A percentile compares a stretch with the other conserved stretches of the same genome.
These are phyloP conservation scores for Scrobipalpa costella DNA, from an alignment of 2,888 invertebrate genomes.

Conservation along the genomic window DNA sequence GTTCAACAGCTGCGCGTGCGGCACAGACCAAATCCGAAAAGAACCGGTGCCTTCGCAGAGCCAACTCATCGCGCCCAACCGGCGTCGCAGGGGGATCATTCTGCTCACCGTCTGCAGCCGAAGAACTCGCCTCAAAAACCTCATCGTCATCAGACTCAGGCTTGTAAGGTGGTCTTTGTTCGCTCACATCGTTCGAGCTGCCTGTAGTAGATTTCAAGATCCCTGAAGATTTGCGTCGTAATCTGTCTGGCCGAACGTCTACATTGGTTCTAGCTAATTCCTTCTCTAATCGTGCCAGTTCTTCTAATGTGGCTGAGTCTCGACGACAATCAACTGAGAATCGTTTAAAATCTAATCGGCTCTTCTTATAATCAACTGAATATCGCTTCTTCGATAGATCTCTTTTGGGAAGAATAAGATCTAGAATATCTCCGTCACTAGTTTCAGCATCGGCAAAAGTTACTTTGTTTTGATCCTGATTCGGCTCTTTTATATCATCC, in stretches of 20 bases:
- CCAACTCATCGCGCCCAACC: constrained; percentile 89
- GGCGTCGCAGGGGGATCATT: constrained; percentile 87
- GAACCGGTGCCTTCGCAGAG: constrained; percentile 87
- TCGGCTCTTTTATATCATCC: constrained; percentile 11
- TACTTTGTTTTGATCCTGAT: constrained; percentile 43
- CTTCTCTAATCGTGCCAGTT: constrained; percentile 63
- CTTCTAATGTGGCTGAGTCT: constrained; percentile 66
- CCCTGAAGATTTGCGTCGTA: constrained; percentile 71
- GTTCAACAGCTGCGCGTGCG: constrained; percentile 86
- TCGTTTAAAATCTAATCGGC: constrained; percentile 67
- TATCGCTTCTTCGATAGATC: constrained; percentile 65
- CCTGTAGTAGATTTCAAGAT: constrained; percentile 72
- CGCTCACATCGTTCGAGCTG: constrained; percentile 57
- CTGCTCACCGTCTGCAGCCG: constrained; percentile 72
- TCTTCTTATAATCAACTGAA: constrained; percentile 70
- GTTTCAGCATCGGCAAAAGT: constrained; percentile 49
- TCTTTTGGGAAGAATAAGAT: constrained; percentile 54
- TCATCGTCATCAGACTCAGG: constrained; percentile 80
- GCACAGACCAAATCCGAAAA: constrained; percentile 89
- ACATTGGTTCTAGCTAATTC: constrained; percentile 70
- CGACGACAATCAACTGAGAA: constrained; percentile 71
- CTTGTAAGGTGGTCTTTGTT: constrained; percentile 50
- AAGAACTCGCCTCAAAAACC: constrained; percentile 79
- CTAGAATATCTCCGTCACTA: constrained; percentile 52
- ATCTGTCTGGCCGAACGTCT: constrained; percentile 55